These are phyloP conservation scores for Clanis bilineata DNA, from an alignment of 2,888 invertebrate genomes.

Conservation along the genomic window DNA sequence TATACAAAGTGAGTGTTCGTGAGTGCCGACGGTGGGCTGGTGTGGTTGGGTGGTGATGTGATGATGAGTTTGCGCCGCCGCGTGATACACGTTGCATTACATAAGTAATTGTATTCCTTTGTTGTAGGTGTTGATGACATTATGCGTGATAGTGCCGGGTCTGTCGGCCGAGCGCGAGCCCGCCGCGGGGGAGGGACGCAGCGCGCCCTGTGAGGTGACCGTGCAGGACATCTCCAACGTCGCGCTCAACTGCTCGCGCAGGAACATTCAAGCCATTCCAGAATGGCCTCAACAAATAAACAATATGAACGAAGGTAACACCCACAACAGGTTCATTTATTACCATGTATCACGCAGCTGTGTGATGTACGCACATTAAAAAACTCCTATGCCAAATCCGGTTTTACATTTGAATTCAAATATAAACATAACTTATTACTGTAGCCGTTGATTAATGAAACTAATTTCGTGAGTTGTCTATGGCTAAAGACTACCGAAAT, in stretches of 20 bases:
- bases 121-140: conserved; percentile 76
- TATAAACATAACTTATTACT: background rate
- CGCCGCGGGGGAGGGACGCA: conserved; percentile 45
- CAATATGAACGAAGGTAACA: conserved; percentile 64
- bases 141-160: conserved; percentile 69
- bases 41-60: no score
- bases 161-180: conserved; percentile 44
- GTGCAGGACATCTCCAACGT: conserved; percentile 59
- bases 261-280: conserved; percentile 57
- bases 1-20: conserved; percentile 61
- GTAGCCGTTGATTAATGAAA: background rate
- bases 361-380: conserved; percentile 1
- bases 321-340: conserved; percentile 4
- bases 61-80: no score
- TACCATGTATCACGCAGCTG: conserved; percentile 26
- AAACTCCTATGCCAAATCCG: conserved; percentile 22
- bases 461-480: background rate
- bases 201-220: conserved; percentile 57
- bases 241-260: conserved; percentile 69
- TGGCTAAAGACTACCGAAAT: background rate
- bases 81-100: conserved; percentile 39
- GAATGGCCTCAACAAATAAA: conserved; percentile 63
- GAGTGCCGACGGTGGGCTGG: conserved; percentile 36
- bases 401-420: conserved; percentile 16
- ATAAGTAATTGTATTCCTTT: conserved; percentile 65